phyloP scores from a whole-genome alignment of 2,797 vertebrate species.

The Gymnocypris eckloni region DNA sequence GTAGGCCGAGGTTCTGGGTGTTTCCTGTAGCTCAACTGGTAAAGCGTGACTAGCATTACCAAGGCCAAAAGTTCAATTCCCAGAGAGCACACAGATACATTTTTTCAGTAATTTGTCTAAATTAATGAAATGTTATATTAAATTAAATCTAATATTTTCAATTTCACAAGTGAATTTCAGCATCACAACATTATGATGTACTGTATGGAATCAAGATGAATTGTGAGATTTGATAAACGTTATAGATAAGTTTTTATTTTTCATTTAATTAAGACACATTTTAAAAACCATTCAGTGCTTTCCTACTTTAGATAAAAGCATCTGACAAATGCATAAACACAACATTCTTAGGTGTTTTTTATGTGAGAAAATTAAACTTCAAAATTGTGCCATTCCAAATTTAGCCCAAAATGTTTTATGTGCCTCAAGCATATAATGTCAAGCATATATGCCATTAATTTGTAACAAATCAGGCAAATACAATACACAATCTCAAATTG shows the following conservation, averaged over 20 bases:
- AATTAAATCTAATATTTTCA: background rate
- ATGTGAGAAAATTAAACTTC: background rate
- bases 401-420: background rate
- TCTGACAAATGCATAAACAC: background rate
- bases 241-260: background rate
- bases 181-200: background rate
- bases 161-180: background rate
- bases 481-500: conserved; percentile 6
- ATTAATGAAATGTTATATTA: background rate
- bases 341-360: background rate
- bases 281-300: background rate
- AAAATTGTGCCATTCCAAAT: background rate
- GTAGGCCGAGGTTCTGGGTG: background rate
- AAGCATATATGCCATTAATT: background rate
- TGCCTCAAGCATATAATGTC: background rate
- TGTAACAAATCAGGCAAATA: conserved; percentile 13
- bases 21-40: conserved; percentile 6
- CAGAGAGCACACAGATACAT: background rate
- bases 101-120: background rate
- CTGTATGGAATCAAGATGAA: background rate
- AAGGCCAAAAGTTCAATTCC: background rate
- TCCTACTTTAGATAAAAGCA: background rate
- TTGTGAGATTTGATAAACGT: background rate
- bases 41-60: background rate
- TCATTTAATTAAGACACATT: background rate